These are phyloP conservation scores for Dioctria rufipes DNA, from an alignment of 2,888 invertebrate genomes.

Conservation along the genomic window DNA sequence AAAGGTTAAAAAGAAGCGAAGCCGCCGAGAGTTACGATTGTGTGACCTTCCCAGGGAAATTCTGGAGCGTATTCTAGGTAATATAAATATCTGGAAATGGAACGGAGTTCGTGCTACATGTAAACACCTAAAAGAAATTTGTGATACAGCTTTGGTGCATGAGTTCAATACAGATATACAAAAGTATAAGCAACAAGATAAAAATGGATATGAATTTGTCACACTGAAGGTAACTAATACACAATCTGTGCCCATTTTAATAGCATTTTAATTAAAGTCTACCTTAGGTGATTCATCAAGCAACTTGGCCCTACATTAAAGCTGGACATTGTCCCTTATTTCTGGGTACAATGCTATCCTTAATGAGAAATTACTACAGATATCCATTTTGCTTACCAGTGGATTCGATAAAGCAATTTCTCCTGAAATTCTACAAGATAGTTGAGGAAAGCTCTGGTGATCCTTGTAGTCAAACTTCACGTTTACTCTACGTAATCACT, in stretches of 20 bases:
- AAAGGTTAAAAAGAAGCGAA: not conserved
- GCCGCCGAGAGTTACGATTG: not conserved
- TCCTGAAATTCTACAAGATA: slow-evolving; percentile 53
- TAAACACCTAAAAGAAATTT: slow-evolving; percentile 39
- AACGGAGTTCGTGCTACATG: slow-evolving; percentile 50
- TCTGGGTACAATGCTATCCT: slow-evolving; percentile 41
- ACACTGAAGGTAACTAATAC: slow-evolving; percentile 30
- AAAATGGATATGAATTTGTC: slow-evolving; percentile 46
- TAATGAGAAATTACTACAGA: slow-evolving; percentile 52
- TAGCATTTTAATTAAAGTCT: slow-evolving; percentile 11
- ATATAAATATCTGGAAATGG: slow-evolving; percentile 47
- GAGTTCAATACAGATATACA: slow-evolving; percentile 33
- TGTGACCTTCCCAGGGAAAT: slow-evolving; percentile 52
- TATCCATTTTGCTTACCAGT: slow-evolving; percentile 45
- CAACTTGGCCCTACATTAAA: slow-evolving; percentile 53
- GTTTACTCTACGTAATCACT: slow-evolving; percentile 52
- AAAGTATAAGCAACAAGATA: slow-evolving; percentile 1
- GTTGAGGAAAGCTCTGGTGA: slow-evolving; percentile 40
- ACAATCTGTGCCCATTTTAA: not conserved
- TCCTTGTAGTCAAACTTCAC: slow-evolving; percentile 45
- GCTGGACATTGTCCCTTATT: slow-evolving; percentile 51
- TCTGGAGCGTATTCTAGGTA: slow-evolving; percentile 52
- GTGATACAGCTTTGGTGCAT: not conserved
- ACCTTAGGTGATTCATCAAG: slow-evolving; percentile 53
- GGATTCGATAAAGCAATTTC: slow-evolving; percentile 43